These are phyloP conservation scores for Drosophila busckii DNA, from an alignment of 1,140 invertebrate genomes.

Conservation along the genomic window DNA sequence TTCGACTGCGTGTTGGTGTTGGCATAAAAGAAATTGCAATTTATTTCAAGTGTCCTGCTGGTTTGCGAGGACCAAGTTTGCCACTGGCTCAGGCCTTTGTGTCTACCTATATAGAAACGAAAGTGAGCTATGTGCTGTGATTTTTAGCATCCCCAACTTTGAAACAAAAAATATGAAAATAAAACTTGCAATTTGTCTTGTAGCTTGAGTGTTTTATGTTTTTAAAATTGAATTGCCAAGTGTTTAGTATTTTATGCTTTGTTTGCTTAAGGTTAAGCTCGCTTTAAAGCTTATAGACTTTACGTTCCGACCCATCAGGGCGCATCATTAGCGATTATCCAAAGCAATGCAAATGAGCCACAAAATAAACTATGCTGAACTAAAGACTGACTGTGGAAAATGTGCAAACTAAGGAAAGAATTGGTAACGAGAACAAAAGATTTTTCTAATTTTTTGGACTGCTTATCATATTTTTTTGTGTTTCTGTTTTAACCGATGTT, in stretches of 20 bases:
- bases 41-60: slow-evolving; percentile 66
- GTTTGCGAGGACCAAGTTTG: slow-evolving; percentile 52
- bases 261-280: no score
- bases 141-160: slow-evolving; percentile 45
- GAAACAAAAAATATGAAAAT: no score
- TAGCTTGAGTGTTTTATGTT: slow-evolving; percentile 24
- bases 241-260: slow-evolving; percentile 1
- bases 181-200: slow-evolving; percentile 68
- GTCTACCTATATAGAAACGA: slow-evolving; percentile 10
- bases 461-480: not conserved
- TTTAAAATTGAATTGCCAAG: slow-evolving; percentile 55
- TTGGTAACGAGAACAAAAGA: slow-evolving; percentile 32
- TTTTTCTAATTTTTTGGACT: slow-evolving; percentile 6
- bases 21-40: slow-evolving; percentile 63
- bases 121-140: slow-evolving; percentile 66
- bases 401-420: not conserved
- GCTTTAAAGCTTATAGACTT: no score
- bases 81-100: slow-evolving; percentile 40
- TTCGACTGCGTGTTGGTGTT: slow-evolving; percentile 40
- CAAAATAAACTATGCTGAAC: slow-evolving; percentile 37
- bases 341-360: slow-evolving; percentile 71
- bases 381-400: not conserved
- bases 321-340: slow-evolving; percentile 19
- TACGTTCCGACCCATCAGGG: no score
- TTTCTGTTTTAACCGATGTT: slow-evolving; percentile 29